A percentile compares a stretch with the other conserved stretches of the same genome.
Conservation (phyloP, 2,113 vertebrate genomes). For the Propithecus coquereli region DNA sequence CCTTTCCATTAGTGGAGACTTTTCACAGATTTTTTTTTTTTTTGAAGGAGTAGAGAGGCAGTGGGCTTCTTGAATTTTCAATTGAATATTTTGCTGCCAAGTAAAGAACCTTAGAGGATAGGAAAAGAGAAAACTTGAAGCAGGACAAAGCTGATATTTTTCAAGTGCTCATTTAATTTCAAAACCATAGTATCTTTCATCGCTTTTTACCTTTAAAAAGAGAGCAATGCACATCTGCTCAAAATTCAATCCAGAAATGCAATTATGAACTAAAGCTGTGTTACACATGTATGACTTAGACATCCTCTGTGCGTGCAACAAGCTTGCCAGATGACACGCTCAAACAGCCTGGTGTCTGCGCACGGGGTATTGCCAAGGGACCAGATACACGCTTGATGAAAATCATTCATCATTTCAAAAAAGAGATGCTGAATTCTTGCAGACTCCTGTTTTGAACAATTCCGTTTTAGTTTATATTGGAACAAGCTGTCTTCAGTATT, state of each 20-base stretch:
- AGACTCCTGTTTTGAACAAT: neutral
- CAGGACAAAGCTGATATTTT: conserved; percentile 12
- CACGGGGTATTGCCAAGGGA: neutral
- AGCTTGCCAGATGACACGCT: neutral
- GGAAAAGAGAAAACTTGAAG: neutral
- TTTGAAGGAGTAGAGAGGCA: neutral
- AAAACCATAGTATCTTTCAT: conserved; percentile 9
- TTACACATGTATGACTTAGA: neutral
- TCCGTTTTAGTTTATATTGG: neutral
- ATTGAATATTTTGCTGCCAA: neutral
- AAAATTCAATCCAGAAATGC: neutral
- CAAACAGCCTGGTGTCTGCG: neutral
- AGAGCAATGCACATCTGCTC: conserved; percentile 31
- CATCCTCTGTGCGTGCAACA: accelerated
- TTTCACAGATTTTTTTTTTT: neutral
- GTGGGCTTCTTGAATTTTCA: neutral
- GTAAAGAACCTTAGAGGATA: neutral
- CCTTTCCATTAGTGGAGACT: neutral
- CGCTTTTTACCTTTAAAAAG: neutral
- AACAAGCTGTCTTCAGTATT: neutral
- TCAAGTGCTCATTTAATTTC: conserved; percentile 31
- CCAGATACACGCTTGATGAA: neutral
- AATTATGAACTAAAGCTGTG: neutral
- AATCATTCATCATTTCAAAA: neutral
- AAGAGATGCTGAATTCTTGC: neutral